Percentiles rank a stretch among this genome's conserved stretches.
These are phyloP conservation scores for Hippopotamyrus pictus DNA, from an alignment of 2,797 vertebrate genomes.

Conservation along the genomic window DNA sequence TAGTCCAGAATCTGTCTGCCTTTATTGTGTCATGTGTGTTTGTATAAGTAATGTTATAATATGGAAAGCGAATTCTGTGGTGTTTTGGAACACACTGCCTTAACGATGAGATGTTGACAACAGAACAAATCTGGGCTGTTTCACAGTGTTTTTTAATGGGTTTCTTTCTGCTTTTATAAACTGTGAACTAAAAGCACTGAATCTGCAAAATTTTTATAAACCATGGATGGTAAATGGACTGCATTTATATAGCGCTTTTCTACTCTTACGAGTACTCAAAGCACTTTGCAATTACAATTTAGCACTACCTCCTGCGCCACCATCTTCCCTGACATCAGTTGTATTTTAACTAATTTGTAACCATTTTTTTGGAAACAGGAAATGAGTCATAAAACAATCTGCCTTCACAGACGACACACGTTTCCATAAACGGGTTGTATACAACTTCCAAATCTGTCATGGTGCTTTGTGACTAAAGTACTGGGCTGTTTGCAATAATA, in stretches of 20 bases:
- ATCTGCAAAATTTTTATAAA: background rate
- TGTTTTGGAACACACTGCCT: background rate
- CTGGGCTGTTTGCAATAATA: constrained; percentile 38
- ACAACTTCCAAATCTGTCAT: background rate
- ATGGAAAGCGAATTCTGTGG: background rate
- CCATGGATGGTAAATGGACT: background rate
- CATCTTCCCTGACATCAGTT: background rate
- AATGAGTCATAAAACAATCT: background rate
- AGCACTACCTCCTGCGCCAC: no score
- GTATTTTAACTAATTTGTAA: background rate
- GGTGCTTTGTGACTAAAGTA: constrained; percentile 15
- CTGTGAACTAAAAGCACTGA: background rate
- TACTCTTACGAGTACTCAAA: no score
- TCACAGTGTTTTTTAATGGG: background rate
- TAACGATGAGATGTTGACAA: background rate
- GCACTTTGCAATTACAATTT: no score
- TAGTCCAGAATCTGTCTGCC: background rate
- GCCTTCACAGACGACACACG: background rate
- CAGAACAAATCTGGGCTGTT: background rate
- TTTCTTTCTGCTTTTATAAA: background rate
- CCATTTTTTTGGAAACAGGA: background rate
- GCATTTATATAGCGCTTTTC: no score
- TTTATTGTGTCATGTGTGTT: background rate
- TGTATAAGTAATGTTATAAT: background rate
- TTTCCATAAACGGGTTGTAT: background rate